Evolutionary conservation across 2,797 vertebrate genomes (phyloP), one percentile per base, ranked within the genome.

Genomic region (Pseudochromis fuscus): DNA sequence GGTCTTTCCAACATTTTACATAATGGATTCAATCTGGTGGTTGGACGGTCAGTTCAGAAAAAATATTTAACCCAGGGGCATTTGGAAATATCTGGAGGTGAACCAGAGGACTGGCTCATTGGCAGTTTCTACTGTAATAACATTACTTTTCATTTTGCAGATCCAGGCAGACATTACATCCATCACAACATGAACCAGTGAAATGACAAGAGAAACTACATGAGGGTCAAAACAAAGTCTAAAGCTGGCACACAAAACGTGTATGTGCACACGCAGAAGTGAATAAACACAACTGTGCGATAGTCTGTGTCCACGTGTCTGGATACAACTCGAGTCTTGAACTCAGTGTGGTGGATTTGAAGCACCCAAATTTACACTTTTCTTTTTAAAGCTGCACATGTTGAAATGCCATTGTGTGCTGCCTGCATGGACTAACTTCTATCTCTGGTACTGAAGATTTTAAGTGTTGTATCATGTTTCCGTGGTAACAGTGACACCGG

Each of bases 141-240:
- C 18, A 9, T 64, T 71, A 67, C 16, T 63, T 62, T 18, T 74
- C 31, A 38, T 45, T 13, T 15, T 37, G 52, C 60, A 3, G 21
- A 70, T 35, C 5, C 9, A 12, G 12, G 15, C 4, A n/a, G 31
- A 62, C 45, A 62, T 30, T 24, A 40, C 38, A 57, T 67, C 8
- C 23, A 18, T 63, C 40, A 10, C 25, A 64, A 46, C 23, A 65
- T 67, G 13, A 63, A 40, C 12, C 42, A 65, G 25, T 30, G 44
- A 4, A 27, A 7, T 3, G 33, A 45, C 23, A 13, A 3, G 7
- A 71, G 44, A 44, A 25, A 27, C 8, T 1, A 24, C 30, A 25
- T 10, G 25, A 50, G 27, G 31, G 25, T 57, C 13, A 71, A 66
- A 71, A 66, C 30, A 61, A 53, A 57, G 18, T 11, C 33, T 51